phyloP scores from a whole-genome alignment of 2,888 invertebrate species.

The Choristoneura rosaceana region DNA sequence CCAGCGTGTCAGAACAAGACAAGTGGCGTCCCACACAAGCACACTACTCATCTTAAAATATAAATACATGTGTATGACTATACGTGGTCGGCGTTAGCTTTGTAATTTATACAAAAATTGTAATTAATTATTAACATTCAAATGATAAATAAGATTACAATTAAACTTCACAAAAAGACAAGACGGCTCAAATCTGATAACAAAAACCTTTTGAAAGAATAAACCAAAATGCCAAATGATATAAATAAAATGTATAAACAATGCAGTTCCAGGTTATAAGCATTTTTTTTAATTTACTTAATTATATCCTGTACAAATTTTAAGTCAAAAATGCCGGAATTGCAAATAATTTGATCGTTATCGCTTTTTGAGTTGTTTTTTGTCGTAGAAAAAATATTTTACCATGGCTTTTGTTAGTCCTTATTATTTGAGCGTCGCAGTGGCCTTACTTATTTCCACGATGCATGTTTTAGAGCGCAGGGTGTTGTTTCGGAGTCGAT shows the following conservation, averaged over 20 bases:
- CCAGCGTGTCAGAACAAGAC: too few relatives aligned
- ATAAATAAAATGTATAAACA: constrained; percentile 11
- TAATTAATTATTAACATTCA: neutral
- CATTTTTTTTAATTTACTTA: constrained; percentile 30
- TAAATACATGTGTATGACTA: too few relatives aligned
- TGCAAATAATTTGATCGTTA: constrained; percentile 23
- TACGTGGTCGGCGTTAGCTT: too few relatives aligned
- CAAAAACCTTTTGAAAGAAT: constrained; percentile 1
- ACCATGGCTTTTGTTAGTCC: neutral
- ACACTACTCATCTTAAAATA: too few relatives aligned
- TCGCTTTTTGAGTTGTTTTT: constrained; percentile 13
- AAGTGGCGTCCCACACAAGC: too few relatives aligned
- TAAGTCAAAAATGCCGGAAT: constrained; percentile 37
- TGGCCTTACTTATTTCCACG: too few relatives aligned
- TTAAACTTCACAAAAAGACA: neutral
- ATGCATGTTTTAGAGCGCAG: too few relatives aligned
- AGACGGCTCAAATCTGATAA: constrained; percentile 20
- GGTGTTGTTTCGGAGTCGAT: too few relatives aligned
- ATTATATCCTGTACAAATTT: constrained; percentile 41
- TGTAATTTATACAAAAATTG: too few relatives aligned
- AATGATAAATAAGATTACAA: neutral
- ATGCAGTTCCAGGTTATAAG: constrained; percentile 35
- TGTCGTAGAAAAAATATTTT: neutral
- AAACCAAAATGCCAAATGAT: constrained; percentile 4
- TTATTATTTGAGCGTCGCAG: too few relatives aligned